Evolutionary conservation across 1,140 invertebrate species (phyloP).

Genomic region (Drosophila leontia): DNA sequence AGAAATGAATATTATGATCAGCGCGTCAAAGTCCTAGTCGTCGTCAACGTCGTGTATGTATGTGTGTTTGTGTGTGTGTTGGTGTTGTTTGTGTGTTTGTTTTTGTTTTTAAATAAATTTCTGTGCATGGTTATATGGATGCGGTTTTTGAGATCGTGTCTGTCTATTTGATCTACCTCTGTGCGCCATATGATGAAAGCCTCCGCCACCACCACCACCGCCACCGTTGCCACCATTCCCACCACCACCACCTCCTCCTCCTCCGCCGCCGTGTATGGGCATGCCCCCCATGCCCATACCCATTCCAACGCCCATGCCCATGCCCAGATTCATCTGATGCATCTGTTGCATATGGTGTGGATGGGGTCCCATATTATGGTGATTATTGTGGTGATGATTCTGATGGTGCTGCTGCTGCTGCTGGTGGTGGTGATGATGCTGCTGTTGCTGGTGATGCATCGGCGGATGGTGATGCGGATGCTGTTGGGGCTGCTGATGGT

Average conservation of each 20-base stretch:
- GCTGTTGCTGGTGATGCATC: conserved; percentile 39
- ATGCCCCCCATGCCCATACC: conserved; percentile 54
- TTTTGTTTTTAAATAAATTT: conserved; percentile 82
- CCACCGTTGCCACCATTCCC: conserved; percentile 27
- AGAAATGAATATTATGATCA: conserved; percentile 62
- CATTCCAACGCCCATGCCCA: conserved; percentile 56
- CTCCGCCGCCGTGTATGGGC: conserved; percentile 52
- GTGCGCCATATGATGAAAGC: conserved; percentile 83
- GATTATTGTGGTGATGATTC: conserved; percentile 17
- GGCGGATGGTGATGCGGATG: conserved; percentile 45
- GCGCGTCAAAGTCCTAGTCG: not conserved
- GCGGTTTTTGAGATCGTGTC: conserved; percentile 84
- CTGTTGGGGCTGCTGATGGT: conserved; percentile 36
- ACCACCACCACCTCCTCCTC: conserved; percentile 1
- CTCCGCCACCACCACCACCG: conserved; percentile 37
- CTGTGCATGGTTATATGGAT: conserved; percentile 84
- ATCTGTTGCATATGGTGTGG: conserved; percentile 69
- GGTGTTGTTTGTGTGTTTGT: not conserved
- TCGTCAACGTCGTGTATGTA: not conserved
- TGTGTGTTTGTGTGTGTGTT: not conserved
- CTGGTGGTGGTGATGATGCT: conserved; percentile 39
- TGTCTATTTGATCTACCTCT: conserved; percentile 85
- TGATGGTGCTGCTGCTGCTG: conserved; percentile 31
- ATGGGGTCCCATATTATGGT: conserved; percentile 49
- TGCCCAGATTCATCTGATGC: conserved; percentile 51